Evolutionary conservation across 2,888 invertebrate genomes (phyloP), one percentile per base, ranked within the genome.

Genomic region (Volucella inanis): DNA sequence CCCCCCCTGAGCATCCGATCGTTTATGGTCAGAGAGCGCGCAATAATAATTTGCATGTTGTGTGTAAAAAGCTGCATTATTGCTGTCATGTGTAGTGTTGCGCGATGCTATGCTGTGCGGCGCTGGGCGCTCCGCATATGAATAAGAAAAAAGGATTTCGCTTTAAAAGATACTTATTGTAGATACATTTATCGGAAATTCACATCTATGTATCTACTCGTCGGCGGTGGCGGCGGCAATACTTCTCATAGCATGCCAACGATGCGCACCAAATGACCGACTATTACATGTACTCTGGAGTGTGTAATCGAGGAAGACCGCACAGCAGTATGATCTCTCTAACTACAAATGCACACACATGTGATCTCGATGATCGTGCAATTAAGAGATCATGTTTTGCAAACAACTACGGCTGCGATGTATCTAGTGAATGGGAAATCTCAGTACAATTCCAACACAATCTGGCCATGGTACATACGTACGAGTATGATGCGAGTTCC

Each of bases 31-130:
- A 62, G 64, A 79, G 76, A 83, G 62, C 83, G 52, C 31, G 83
- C 68, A 83, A 83, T 83, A 83, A 83, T 79, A 83, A 83, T 83
- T 83, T 83, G 83, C 83, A 83, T 83, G 83, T 83, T 79, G 72
- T 83, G 79, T 79, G 83, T 79, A 83, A 83, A 83, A 74, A 74
- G 74, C 83, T 83, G 79, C 83, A 83, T 83, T 83, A 83, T 79
- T 79, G 83, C 79, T 83, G 83, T 83, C 83, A 78, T 77, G 81
- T 65, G 77, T 64, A n/a, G n/a, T n/a, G 52, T 52, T 68, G 11
- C 12, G 50, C 22, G 65, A 43, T 67, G 31, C 31, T 31, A 31
- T 31, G 31, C 6, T 31, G 31, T 31, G 31, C 31, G 31, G 31
- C 31, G 31, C 31, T 31, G 31, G 31, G 31, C 6, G 31, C 31